These are phyloP conservation scores for Crossocerus cetratus DNA, from an alignment of 2,888 invertebrate species.

Conservation along the genomic window DNA sequence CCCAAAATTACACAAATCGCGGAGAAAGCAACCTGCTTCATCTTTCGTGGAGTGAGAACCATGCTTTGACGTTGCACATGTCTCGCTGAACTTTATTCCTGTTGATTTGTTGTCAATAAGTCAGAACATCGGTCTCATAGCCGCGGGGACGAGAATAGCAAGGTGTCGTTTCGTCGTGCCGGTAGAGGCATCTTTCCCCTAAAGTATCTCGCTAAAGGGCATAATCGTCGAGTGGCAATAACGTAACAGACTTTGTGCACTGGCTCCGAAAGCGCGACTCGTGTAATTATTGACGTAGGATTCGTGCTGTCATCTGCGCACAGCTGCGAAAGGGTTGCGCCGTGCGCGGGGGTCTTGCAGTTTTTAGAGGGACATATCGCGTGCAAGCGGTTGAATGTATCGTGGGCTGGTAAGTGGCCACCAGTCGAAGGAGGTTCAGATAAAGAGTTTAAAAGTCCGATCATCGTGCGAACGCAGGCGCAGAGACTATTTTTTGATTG, in stretches of 20 bases:
- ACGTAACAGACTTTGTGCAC: background rate
- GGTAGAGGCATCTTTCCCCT: conserved; percentile 23
- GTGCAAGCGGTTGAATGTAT: conserved; percentile 27
- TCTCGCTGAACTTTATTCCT: conserved; percentile 27
- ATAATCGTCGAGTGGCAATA: conserved; percentile 35
- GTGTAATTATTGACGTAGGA: conserved; percentile 40
- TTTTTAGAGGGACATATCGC: conserved; percentile 14
- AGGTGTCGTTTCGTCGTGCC: background rate
- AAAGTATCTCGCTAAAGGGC: conserved; percentile 19
- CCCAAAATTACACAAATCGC: conserved; percentile 70
- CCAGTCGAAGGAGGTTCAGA: conserved; percentile 22
- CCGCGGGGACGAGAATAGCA: conserved; percentile 4
- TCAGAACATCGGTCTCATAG: conserved; percentile 18
- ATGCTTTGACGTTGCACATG: conserved; percentile 60
- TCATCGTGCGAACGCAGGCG: conserved; percentile 56
- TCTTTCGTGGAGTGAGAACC: conserved; percentile 71
- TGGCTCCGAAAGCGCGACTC: background rate
- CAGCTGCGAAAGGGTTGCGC: conserved; percentile 2
- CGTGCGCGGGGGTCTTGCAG: background rate
- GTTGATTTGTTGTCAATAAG: conserved; percentile 24
- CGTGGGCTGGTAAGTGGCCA: conserved; percentile 51
- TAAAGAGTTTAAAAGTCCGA: no score
- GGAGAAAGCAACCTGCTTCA: conserved; percentile 72
- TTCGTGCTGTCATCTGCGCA: conserved; percentile 32
- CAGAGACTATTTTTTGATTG: conserved; percentile 60